A percentile compares a stretch with the other conserved stretches of the same genome.
These are phyloP conservation scores for Dromius quadrimaculatus DNA, from an alignment of 2,888 invertebrate species.

Conservation along the genomic window DNA sequence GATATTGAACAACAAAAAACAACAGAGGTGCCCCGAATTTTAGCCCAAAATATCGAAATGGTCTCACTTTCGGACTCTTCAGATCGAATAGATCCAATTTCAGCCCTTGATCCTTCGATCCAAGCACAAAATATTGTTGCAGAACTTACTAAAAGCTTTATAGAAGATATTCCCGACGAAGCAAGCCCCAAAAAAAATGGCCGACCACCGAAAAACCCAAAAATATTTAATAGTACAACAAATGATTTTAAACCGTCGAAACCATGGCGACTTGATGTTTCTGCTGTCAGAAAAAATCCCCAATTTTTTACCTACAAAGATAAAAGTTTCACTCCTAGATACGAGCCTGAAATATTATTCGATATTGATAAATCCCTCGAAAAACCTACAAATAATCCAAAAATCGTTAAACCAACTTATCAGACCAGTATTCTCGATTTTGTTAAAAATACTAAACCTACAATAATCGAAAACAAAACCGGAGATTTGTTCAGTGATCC, in stretches of 20 bases:
- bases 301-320: constrained; percentile 28
- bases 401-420: neutral
- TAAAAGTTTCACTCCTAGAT: constrained; percentile 24
- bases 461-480: constrained; percentile 17
- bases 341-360: constrained; percentile 12
- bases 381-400: neutral
- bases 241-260: neutral
- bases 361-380: neutral
- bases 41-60: neutral
- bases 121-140: constrained; percentile 16
- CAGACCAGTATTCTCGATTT: constrained; percentile 26
- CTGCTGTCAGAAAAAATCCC: constrained; percentile 21
- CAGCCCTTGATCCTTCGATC: neutral
- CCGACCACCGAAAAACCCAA: neutral
- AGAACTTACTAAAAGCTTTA: constrained; percentile 22
- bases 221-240: constrained; percentile 34
- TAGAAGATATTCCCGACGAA: constrained; percentile 11
- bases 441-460: neutral
- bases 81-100: neutral
- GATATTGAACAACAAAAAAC: neutral
- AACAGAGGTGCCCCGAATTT: neutral
- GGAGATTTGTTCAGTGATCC: constrained; percentile 9
- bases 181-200: neutral
- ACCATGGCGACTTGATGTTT: constrained; percentile 32
- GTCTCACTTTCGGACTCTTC: neutral